These are phyloP conservation scores for Lithodes maja DNA, from an alignment of 2,888 invertebrate species.

Conservation along the genomic window DNA sequence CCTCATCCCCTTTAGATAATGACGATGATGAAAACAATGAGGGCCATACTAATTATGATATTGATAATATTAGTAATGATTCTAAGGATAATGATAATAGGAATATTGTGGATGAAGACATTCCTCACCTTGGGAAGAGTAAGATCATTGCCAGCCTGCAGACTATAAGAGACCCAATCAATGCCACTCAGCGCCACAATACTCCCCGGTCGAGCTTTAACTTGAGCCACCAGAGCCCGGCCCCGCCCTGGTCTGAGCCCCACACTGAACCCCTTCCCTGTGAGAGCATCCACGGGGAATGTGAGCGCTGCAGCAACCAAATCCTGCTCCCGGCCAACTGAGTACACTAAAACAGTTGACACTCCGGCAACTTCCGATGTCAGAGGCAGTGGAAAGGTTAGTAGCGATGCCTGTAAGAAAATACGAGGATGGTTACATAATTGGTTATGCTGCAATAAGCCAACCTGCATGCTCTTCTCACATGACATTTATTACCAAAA, in stretches of 20 bases:
- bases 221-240: constrained; percentile 80
- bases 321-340: constrained; percentile 83
- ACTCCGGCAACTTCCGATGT: constrained; percentile 84
- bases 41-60: background rate
- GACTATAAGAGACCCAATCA: constrained; percentile 90
- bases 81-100: background rate
- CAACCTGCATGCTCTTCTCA: no score
- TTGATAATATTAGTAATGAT: background rate
- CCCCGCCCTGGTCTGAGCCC: constrained; percentile 9
- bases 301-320: constrained; percentile 94
- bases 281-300: constrained; percentile 97
- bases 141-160: constrained; percentile 94
- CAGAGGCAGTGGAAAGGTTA: constrained; percentile 76
- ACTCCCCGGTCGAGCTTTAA: constrained; percentile 94
- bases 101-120: background rate
- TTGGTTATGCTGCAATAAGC: no score
- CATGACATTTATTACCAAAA: no score
- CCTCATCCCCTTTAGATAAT: background rate
- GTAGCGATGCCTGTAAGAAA: constrained; percentile 85
- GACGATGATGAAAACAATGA: background rate
- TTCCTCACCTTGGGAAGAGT: constrained; percentile 84
- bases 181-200: constrained; percentile 94
- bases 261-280: constrained; percentile 82
- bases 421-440: background rate
- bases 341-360: constrained; percentile 92